These are phyloP conservation scores for Protosalanx chinensis DNA, from an alignment of 2,797 vertebrate genomes.

Conservation along the genomic window DNA sequence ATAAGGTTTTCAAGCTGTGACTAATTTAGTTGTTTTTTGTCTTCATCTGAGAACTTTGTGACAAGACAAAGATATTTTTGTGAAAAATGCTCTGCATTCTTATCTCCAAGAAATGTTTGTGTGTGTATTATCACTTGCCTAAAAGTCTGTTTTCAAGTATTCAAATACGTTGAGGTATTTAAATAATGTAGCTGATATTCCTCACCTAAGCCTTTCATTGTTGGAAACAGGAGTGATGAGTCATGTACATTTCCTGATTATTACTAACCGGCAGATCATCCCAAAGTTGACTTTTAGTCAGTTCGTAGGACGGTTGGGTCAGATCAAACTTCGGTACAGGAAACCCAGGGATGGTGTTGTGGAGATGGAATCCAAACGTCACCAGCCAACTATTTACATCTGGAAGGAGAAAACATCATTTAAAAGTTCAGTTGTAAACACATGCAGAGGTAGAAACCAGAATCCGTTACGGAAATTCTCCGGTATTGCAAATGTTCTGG, in stretches of 20 bases:
- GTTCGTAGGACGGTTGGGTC: constrained; percentile 90
- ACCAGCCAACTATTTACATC: constrained; percentile 99
- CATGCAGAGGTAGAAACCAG: not conserved
- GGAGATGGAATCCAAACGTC: constrained; percentile 98
- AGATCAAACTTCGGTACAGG: constrained; percentile 92
- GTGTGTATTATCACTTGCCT: not conserved
- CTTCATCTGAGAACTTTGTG: constrained; percentile 37
- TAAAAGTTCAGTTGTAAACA: not conserved
- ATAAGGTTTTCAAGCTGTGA: constrained; percentile 59
- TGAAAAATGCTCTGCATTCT: constrained; percentile 18
- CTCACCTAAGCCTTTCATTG: not conserved
- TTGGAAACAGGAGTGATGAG: not conserved
- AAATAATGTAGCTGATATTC: not conserved
- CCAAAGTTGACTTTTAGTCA: constrained; percentile 94
- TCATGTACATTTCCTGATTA: constrained; percentile 2
- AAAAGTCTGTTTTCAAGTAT: not conserved
- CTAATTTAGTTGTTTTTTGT: not conserved
- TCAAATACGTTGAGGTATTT: not conserved
- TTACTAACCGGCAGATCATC: constrained; percentile 90
- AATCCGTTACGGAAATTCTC: no score
- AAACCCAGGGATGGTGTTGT: constrained; percentile 97
- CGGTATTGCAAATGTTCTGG: not conserved
- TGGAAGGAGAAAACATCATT: constrained; percentile 52
- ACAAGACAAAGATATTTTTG: constrained; percentile 21
- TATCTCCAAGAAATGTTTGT: not conserved